Base-by-base conservation (phyloP, 92 coral and sea anemone genomes). In the Heliopora coerulea region DNA sequence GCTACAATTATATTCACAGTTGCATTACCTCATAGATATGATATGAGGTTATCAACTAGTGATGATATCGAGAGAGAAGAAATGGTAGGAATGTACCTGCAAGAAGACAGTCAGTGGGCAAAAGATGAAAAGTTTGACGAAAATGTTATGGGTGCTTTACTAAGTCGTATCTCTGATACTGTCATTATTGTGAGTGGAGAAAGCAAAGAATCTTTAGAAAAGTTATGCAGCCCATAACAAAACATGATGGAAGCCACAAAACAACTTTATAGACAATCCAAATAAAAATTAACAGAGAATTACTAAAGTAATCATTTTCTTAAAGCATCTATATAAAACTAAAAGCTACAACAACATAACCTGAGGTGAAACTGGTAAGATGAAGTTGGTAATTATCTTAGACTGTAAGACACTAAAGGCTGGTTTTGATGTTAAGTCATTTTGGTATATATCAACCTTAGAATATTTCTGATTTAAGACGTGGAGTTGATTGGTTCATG, bases 101-200 rank as follows among this genome's bases (percentile, higher is more conserved):
- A 81, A 10, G 73, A 87, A 0, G 78, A 84, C 15, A 89, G 74
- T 44, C 58, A 79, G 10, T 92, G 97, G 97, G 56, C 56, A 39
- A 78, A 83, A 49, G 57, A 74, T 15, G 50, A 65, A 34, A 73
- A 66, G 15, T 88, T 85, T 61, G 88, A 83, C 27, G 72, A 41
- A 40, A 91, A 92, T 56, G 79, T 86, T 2, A 83, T 87, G n/a
- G 85, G 81, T 5, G 96, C 93, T 12, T 83, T 89, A 5, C 63
- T 92, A 25, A 85, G 89, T 64, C 97, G 96, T 23, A 84, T 92
- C 48, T 86, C 96, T 14, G 93, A 89, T 42, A 89, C 93, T 15
- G 96, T 92, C 14, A 83, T 73, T 59, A 84, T 89, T 27, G 84
- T 87, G 65, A 89, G 84, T 59, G 72, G 83, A 11, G 97, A 89